A percentile compares a stretch with the other conserved stretches of the same genome.
Conservation (phyloP, 2,113 vertebrate genomes). For the Psophia crepitans region DNA sequence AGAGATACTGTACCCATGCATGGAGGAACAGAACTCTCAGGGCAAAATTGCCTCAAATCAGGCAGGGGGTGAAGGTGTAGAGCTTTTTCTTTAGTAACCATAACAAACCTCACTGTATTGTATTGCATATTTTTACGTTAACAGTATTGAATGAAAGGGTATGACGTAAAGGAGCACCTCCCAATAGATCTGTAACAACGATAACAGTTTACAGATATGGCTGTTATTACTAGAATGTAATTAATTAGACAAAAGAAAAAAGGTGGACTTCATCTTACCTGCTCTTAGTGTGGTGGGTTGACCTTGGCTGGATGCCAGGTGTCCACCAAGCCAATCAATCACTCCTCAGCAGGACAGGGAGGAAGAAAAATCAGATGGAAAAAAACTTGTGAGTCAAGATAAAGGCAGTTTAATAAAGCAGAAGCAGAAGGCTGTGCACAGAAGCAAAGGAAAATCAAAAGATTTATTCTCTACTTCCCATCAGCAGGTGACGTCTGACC, state of each 20-base stretch:
- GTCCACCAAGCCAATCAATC: no score
- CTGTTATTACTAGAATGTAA: not conserved
- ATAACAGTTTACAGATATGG: not conserved
- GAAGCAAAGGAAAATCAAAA: no score
- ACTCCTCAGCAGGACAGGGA: no score
- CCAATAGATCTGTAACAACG: not conserved
- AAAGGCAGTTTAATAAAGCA: no score
- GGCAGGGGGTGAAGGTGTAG: not conserved
- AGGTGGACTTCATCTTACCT: not conserved
- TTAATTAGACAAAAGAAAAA: not conserved
- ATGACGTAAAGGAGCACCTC: not conserved
- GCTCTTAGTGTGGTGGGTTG: not conserved
- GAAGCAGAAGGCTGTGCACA: no score
- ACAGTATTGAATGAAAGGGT: not conserved
- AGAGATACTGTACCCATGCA: not conserved
- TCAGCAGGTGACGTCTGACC: no score
- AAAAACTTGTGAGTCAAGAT: no score
- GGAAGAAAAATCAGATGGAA: no score
- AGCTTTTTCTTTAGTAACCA: conserved; percentile 30
- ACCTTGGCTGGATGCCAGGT: no score
- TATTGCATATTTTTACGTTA: not conserved
- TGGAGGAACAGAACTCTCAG: not conserved
- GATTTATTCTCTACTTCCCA: no score
- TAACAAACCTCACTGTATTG: not conserved
- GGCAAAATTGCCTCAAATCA: not conserved